Conservation (phyloP, 2,888 invertebrate species). For the Epirrhoe alternata region DNA sequence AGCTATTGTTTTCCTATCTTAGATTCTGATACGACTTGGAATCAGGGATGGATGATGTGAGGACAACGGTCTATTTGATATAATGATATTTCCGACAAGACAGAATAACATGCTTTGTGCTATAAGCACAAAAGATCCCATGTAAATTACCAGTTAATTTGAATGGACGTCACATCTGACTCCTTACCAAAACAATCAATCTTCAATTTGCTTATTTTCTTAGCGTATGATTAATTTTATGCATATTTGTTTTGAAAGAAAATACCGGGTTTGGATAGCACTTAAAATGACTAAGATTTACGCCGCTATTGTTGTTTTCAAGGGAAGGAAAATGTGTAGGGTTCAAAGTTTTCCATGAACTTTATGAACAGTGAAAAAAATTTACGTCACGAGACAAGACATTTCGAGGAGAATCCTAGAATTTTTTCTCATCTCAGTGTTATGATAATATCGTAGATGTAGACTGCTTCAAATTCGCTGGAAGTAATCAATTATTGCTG, state of each 20-base stretch:
- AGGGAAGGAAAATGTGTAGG: slow-evolving; percentile 12
- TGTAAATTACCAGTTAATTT: too few relatives aligned
- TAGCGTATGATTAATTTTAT: not conserved
- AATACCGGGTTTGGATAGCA: slow-evolving; percentile 12
- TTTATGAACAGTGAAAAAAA: not conserved
- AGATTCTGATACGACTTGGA: too few relatives aligned
- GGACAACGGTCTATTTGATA: too few relatives aligned
- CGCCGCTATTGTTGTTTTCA: slow-evolving; percentile 7
- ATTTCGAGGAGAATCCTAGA: too few relatives aligned
- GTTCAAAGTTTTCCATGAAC: slow-evolving; percentile 12
- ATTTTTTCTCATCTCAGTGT: not conserved
- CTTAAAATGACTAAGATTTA: slow-evolving; percentile 16
- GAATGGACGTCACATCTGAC: too few relatives aligned
- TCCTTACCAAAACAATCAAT: not conserved
- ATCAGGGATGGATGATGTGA: too few relatives aligned
- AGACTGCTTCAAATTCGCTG: not conserved
- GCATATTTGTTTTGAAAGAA: slow-evolving; percentile 5
- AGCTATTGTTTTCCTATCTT: too few relatives aligned
- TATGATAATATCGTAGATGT: not conserved
- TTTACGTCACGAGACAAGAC: not conserved
- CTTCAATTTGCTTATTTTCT: not conserved
- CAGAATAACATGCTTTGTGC: too few relatives aligned
- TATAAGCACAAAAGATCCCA: too few relatives aligned
- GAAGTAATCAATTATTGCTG: not conserved
- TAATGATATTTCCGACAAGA: too few relatives aligned